Base-by-base conservation (phyloP, 2,797 vertebrate species). In the Falco biarmicus region DNA sequence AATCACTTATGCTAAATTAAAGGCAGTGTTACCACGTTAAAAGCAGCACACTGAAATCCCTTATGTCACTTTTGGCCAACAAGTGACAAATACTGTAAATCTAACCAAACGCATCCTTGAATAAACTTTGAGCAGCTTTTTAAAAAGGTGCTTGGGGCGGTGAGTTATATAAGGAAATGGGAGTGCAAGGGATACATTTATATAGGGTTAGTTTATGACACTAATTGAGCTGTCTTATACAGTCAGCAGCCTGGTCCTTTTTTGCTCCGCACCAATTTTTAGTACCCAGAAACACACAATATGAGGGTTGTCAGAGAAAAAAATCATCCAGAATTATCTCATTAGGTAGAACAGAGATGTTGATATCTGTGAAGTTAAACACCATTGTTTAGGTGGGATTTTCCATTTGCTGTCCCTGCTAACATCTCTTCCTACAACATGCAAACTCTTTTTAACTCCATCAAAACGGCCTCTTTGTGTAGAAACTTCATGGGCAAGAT, bases 1-100 rank as follows among this genome's bases (percentile, higher is more conserved):
- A 92, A 93, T 96, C 92, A 93, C 93, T 95, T 94, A 85, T 1
- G 37, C 69, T 78, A 96, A 97, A 93, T 95, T 92, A 92, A 96
- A 94, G 92, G 85, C 92, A 82, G 82, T 74, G 84, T 93, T 87
- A 91, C 89, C 92, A 89, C 2, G 66, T 86, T 69, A 79, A 90
- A 91, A 83, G 71, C 84, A 78, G 73, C 73, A 32, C 74, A 65
- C 17, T 80, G 88, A 87, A 90, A 92, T 50, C 79, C 32, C 32
- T 83, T 43, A 56, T 77, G 73, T 89, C 94, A 75, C 77, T 96
- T 93, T 60, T 92, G 89, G 94, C 79, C 81, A 90, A 14, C 74
- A 74, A 94, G 86, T 86, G 95, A 70, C 82, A 96, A 87, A 93
- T 88, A 22, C 89, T 88, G 81, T 78, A 93, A 95, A 85, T 56